Evolutionary conservation across 2,113 vertebrate species (phyloP).

Genomic region (Sula dactylatra): DNA sequence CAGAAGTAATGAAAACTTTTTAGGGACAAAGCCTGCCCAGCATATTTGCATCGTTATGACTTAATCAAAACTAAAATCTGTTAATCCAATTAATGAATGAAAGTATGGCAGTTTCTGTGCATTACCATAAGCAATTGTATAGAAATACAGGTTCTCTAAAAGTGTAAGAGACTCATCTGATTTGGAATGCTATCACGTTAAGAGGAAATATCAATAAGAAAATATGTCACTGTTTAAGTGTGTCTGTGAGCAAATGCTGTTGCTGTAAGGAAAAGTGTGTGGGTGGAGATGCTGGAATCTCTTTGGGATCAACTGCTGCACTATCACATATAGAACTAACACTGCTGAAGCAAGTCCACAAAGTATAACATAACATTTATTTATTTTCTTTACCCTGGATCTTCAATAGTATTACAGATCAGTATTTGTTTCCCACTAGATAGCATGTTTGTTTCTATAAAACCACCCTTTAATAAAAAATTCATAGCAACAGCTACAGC

Average conservation of each 20-base stretch:
- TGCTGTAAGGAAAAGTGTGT: neutral
- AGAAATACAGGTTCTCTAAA: neutral
- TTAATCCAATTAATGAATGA: neutral
- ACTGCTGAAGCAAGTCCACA: neutral
- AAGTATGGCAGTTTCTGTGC: neutral
- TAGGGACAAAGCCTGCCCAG: neutral
- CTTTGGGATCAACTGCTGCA: neutral
- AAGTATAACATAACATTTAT: neutral
- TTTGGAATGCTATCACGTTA: neutral
- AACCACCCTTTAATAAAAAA: neutral
- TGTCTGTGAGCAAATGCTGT: neutral
- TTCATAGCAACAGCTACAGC: neutral
- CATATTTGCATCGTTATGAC: neutral
- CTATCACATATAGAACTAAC: neutral
- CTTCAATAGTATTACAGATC: neutral
- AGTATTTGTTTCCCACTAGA: neutral
- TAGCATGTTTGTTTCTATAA: neutral
- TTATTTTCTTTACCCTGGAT: neutral
- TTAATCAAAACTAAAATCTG: neutral
- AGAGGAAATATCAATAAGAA: neutral
- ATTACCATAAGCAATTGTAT: neutral
- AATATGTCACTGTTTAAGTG: neutral
- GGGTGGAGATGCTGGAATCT: neutral
- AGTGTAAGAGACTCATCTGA: neutral
- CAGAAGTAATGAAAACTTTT: neutral